Evolutionary conservation across 2,888 invertebrate species (phyloP).

Genomic region (Malthinus seriepunctatus): DNA sequence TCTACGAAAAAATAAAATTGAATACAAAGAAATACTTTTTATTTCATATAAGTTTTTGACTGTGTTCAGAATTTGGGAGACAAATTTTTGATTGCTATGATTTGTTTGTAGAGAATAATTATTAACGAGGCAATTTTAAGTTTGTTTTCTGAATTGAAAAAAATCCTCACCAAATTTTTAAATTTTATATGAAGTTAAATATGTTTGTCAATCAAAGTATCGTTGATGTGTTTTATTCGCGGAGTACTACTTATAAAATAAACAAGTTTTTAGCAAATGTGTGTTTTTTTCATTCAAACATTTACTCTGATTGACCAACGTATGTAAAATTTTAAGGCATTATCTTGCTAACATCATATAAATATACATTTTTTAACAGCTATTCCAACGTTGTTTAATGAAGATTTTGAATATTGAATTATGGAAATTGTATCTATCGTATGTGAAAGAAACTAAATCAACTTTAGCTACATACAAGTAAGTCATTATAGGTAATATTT

Average conservation of each 20-base stretch:
- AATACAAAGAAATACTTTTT: slow-evolving; percentile 33
- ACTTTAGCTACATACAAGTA: slow-evolving; percentile 92
- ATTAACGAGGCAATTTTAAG: slow-evolving; percentile 28
- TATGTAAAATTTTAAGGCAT: neutral
- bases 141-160: slow-evolving; percentile 45
- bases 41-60: slow-evolving; percentile 38
- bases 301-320: slow-evolving; percentile 44
- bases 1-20: slow-evolving; percentile 5
- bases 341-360: slow-evolving; percentile 4
- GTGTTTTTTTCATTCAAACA: slow-evolving; percentile 38
- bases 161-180: slow-evolving; percentile 1
- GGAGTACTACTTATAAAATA: slow-evolving; percentile 2
- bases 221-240: slow-evolving; percentile 36
- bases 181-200: neutral
- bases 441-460: slow-evolving; percentile 97
- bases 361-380: slow-evolving; percentile 59
- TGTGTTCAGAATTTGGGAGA: slow-evolving; percentile 54
- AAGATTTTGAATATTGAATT: slow-evolving; percentile 98
- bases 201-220: slow-evolving; percentile 43
- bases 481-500: slow-evolving; percentile 56
- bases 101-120: neutral
- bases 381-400: slow-evolving; percentile 97
- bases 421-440: slow-evolving; percentile 97
- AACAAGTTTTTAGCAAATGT: slow-evolving; percentile 19
- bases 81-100: slow-evolving; percentile 41